phyloP scores from a whole-genome alignment of 2,888 invertebrate species.

The Omphaloscelis lunosa region DNA sequence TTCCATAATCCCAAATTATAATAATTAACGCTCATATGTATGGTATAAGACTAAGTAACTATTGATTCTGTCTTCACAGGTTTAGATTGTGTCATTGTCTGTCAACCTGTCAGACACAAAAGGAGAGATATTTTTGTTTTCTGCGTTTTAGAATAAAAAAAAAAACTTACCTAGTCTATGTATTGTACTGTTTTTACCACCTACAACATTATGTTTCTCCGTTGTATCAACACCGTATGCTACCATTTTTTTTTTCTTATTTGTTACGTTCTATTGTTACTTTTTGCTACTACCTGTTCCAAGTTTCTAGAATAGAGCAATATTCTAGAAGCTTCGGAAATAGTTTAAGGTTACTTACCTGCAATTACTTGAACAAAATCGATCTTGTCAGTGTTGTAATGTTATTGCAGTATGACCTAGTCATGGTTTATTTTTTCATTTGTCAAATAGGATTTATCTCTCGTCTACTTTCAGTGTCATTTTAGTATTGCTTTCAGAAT shows the following conservation, averaged over 20 bases:
- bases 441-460: background rate
- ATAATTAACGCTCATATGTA: background rate
- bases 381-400: slow-evolving; percentile 31
- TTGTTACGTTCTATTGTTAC: slow-evolving; percentile 48
- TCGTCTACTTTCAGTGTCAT: background rate
- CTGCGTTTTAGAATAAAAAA: background rate
- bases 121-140: background rate
- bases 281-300: slow-evolving; percentile 46
- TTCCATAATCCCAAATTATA: no score
- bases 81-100: background rate
- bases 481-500: background rate
- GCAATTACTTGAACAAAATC: slow-evolving; percentile 41
- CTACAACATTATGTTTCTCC: background rate
- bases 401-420: slow-evolving; percentile 14
- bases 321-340: slow-evolving; percentile 46
- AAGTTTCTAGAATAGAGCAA: slow-evolving; percentile 45
- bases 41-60: background rate
- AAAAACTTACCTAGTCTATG: background rate
- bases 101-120: background rate
- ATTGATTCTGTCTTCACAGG: background rate
- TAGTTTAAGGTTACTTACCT: slow-evolving; percentile 47
- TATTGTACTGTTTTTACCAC: slow-evolving; percentile 15
- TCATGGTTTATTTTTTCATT: slow-evolving; percentile 8
- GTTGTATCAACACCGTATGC: background rate
- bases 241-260: slow-evolving; percentile 24